Percentiles rank a stretch among this genome's conserved stretches.
These are phyloP conservation scores for Vulpes lagopus DNA, from an alignment of 2,113 vertebrate species.

Conservation along the genomic window DNA sequence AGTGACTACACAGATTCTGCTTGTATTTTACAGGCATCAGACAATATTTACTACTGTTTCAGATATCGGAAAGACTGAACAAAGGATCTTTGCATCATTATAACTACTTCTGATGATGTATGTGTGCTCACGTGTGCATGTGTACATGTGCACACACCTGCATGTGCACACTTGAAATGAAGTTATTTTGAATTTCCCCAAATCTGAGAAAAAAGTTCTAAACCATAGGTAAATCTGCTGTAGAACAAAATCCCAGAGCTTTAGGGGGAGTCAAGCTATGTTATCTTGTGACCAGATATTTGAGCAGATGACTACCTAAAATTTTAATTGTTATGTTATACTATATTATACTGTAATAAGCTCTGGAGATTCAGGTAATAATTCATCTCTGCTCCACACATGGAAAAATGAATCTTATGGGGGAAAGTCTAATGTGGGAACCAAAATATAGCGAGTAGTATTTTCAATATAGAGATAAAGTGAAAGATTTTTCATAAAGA, in stretches of 20 bases:
- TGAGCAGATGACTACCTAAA: neutral
- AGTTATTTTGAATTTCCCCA: neutral
- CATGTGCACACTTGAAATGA: neutral
- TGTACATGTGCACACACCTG: neutral
- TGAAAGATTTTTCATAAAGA: neutral
- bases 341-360: neutral
- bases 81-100: neutral
- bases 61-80: neutral
- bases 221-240: neutral
- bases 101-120: neutral
- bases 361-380: neutral
- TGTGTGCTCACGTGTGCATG: no score
- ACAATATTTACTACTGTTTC: neutral
- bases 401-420: neutral
- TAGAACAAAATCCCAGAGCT: neutral
- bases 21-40: neutral
- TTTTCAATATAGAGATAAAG: neutral
- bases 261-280: neutral
- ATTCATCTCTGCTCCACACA: neutral
- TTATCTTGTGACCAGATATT: neutral
- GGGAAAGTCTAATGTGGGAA: neutral
- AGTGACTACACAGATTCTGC: neutral
- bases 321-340: neutral
- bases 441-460: neutral
- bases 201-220: neutral